Evolutionary conservation across 1,140 invertebrate species (phyloP).

Genomic region (Calephelis virginiensis): DNA sequence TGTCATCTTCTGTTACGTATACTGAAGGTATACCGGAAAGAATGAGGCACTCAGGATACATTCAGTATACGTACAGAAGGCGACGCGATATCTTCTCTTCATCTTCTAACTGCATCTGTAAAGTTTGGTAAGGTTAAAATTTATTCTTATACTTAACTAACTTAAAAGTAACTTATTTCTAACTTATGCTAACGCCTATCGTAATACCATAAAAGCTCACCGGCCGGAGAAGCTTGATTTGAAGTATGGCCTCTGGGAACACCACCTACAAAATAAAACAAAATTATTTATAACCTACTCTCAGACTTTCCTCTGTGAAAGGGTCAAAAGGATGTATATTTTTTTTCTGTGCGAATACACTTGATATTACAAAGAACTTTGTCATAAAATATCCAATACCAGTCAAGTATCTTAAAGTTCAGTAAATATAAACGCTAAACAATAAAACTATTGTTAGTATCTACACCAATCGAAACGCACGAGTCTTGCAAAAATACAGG

Average conservation of each 20-base stretch:
- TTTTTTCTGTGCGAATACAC: background rate
- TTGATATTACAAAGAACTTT: slow-evolving; percentile 37
- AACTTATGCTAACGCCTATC: slow-evolving; percentile 24
- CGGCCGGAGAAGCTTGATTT: slow-evolving; percentile 39
- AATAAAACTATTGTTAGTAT: slow-evolving; percentile 55
- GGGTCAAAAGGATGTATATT: slow-evolving; percentile 56
- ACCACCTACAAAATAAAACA: slow-evolving; percentile 76
- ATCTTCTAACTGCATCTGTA: slow-evolving; percentile 39
- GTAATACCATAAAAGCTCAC: slow-evolving; percentile 65
- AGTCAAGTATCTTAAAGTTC: slow-evolving; percentile 37
- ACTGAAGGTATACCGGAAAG: slow-evolving; percentile 99
- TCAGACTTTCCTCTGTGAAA: slow-evolving; percentile 55
- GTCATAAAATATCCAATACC: slow-evolving; percentile 42
- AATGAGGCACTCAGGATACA: slow-evolving; percentile 97
- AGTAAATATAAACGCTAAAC: slow-evolving; percentile 40
- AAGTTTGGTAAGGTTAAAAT: slow-evolving; percentile 34
- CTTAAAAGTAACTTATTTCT: background rate
- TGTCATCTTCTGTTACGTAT: slow-evolving; percentile 98
- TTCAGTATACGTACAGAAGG: slow-evolving; percentile 99
- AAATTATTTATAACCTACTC: slow-evolving; percentile 66
- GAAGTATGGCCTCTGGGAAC: slow-evolving; percentile 47
- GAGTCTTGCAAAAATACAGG: slow-evolving; percentile 45
- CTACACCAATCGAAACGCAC: slow-evolving; percentile 52
- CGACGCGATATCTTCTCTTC: slow-evolving; percentile 82
- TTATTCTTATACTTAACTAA: slow-evolving; percentile 21